Evolutionary conservation across 2,113 vertebrate species (phyloP).

Genomic region (Sceloporus tristichus): DNA sequence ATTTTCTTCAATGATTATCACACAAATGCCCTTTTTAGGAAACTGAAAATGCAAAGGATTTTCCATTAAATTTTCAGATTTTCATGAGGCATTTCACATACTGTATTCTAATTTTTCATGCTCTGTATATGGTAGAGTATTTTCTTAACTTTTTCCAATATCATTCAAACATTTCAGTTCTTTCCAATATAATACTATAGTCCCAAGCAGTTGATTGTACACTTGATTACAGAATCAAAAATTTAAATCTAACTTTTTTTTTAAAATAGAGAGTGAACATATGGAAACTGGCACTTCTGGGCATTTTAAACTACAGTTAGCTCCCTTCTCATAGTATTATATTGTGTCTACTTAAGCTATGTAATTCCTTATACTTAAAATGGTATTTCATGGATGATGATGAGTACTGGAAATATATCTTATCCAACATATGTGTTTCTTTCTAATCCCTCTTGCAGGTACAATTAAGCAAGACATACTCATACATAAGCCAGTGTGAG

Average conservation of each 20-base stretch:
- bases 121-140: not conserved
- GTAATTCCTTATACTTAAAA: conserved; percentile 15
- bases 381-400: conserved; percentile 13
- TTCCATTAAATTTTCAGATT: not conserved
- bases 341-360: conserved; percentile 43
- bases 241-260: conserved; percentile 47
- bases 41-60: not conserved
- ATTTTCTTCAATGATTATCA: not conserved
- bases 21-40: not conserved
- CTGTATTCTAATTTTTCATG: not conserved
- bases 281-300: conserved; percentile 47
- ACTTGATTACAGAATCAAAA: conserved; percentile 21
- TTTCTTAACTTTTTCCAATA: not conserved
- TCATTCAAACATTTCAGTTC: not conserved
- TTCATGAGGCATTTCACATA: not conserved
- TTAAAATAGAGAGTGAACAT: not conserved
- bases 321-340: conserved; percentile 30
- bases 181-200: conserved; percentile 33
- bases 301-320: conserved; percentile 46
- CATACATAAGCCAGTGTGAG: conserved; percentile 6
- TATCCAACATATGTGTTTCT: not conserved
- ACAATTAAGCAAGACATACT: conserved; percentile 4
- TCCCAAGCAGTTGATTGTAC: not conserved
- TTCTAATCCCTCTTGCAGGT: conserved; percentile 9
- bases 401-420: not conserved